Conservation (phyloP, 2,797 vertebrate genomes). For the Acomys russatus region DNA sequence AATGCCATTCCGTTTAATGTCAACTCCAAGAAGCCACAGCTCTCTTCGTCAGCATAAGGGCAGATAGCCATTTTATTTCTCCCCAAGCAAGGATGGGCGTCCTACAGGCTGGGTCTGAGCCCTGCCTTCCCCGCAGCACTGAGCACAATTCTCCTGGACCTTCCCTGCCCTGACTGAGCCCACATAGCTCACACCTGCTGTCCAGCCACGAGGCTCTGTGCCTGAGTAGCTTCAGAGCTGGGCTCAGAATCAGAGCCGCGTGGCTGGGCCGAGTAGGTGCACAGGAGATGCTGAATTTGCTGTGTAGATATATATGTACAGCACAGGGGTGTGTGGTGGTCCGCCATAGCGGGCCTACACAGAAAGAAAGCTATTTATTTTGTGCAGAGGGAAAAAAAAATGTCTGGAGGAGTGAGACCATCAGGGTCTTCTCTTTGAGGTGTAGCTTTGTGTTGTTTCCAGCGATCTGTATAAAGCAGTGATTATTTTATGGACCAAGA, state of each 20-base stretch:
- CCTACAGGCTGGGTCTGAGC: not conserved
- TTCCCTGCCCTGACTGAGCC: not conserved
- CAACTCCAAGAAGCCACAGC: constrained; percentile 64
- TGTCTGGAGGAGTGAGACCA: constrained; percentile 89
- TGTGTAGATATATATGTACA: constrained; percentile 95
- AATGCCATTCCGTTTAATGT: constrained; percentile 77
- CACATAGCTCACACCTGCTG: not conserved
- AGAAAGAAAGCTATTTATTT: constrained; percentile 95
- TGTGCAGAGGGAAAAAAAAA: constrained; percentile 89
- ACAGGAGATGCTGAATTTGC: constrained; percentile 80
- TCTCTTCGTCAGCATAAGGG: constrained; percentile 50
- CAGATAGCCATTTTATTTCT: constrained; percentile 51
- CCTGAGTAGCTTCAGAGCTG: constrained; percentile 77
- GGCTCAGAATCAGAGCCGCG: constrained; percentile 83
- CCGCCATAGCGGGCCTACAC: constrained; percentile 90
- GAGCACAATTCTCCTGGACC: not conserved
- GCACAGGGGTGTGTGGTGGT: constrained; percentile 89
- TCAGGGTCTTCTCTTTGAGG: constrained; percentile 91
- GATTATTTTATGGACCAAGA: constrained; percentile 92
- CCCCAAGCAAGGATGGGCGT: not conserved
- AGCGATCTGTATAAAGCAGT: constrained; percentile 89
- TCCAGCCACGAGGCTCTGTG: constrained; percentile 57
- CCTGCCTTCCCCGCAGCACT: constrained; percentile 1
- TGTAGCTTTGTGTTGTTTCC: constrained; percentile 89
- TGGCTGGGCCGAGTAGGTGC: not conserved